Conservation (phyloP, 2,797 vertebrate species). For the Acropternis orthonyx region DNA sequence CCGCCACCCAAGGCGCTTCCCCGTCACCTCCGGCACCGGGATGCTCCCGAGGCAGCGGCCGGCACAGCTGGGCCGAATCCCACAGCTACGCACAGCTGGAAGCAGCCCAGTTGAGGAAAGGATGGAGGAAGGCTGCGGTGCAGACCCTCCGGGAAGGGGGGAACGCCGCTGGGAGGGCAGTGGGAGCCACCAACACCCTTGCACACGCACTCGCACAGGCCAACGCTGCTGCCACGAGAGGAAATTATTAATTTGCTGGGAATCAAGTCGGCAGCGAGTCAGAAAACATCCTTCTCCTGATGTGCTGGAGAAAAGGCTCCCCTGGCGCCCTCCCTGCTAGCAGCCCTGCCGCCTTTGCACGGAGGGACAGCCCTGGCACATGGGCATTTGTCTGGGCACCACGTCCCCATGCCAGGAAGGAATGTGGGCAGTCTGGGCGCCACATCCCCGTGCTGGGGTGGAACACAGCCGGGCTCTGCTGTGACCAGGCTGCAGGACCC, state of each 20-base stretch:
- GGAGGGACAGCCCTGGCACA: neutral
- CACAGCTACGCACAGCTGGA: slow-evolving; percentile 61
- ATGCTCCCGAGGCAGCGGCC: slow-evolving; percentile 25
- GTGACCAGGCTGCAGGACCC: accelerated
- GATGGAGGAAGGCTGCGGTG: neutral
- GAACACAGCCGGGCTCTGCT: neutral
- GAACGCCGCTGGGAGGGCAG: neutral
- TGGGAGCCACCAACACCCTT: neutral
- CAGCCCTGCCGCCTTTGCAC: neutral
- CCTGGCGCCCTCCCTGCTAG: neutral
- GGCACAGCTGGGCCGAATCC: slow-evolving; percentile 53
- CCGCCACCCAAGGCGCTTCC: neutral
- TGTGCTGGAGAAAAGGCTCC: neutral
- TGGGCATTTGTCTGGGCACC: neutral
- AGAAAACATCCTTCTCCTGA: neutral
- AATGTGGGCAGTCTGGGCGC: neutral
- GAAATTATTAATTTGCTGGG: slow-evolving; percentile 55
- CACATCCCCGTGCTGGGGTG: neutral
- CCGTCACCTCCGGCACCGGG: neutral
- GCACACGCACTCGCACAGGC: neutral
- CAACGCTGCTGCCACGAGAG: neutral
- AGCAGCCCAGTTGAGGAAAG: slow-evolving; percentile 53
- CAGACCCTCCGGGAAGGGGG: neutral
- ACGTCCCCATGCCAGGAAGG: neutral
- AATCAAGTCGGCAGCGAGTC: slow-evolving; percentile 30